phyloP scores from a whole-genome alignment of 2,888 invertebrate genomes.

The Heliothis peltigera region DNA sequence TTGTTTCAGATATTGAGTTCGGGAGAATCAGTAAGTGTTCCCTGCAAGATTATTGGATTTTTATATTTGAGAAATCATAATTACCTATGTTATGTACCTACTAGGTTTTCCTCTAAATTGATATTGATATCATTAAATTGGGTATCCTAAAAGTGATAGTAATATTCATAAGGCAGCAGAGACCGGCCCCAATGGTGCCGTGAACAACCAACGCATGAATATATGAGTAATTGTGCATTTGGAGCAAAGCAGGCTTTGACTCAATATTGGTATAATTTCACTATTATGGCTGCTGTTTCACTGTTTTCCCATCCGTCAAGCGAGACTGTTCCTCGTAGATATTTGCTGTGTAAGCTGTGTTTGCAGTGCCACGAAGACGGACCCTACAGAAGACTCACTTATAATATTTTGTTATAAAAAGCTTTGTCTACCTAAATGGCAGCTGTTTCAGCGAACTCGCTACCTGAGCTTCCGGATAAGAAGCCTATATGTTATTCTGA shows the following conservation, averaged over 20 bases:
- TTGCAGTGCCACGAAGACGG: background rate
- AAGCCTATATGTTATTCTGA: too few relatives aligned
- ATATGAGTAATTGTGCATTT: conserved; percentile 9
- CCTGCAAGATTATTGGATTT: background rate
- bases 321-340: conserved; percentile 46
- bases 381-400: conserved; percentile 24
- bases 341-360: conserved; percentile 48
- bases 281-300: conserved; percentile 18
- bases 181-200: background rate
- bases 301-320: conserved; percentile 41
- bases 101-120: too few relatives aligned
- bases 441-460: too few relatives aligned
- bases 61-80: background rate
- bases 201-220: conserved; percentile 14
- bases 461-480: too few relatives aligned
- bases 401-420: background rate
- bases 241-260: background rate
- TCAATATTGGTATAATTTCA: conserved; percentile 31
- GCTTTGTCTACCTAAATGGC: too few relatives aligned
- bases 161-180: too few relatives aligned
- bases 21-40: background rate
- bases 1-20: conserved; percentile 21
- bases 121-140: too few relatives aligned
- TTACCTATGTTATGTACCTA: too few relatives aligned
- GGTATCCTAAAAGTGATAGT: too few relatives aligned